Evolutionary conservation across 2,888 invertebrate genomes (phyloP), one percentile per base, ranked within the genome.

Genomic region (Cecidostiba fungosa): DNA sequence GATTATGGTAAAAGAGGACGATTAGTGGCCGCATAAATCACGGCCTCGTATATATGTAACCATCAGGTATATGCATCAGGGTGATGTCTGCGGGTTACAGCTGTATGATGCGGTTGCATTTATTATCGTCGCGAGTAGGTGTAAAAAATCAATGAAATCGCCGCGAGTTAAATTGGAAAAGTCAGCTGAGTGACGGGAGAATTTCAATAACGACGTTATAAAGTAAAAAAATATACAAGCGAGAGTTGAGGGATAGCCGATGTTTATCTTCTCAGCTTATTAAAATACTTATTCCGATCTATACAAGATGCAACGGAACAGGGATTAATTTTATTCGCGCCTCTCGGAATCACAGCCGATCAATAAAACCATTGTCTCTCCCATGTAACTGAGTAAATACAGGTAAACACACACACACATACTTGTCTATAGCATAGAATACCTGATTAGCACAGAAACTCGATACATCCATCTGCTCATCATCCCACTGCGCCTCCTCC

Each of bases 21-120:
- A 85, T 77, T 85, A 80, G 77, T 16, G 85, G 70, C 43, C 62
- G 59, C 77, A 50, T 50, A 81, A 77, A 77, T 73, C 77, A 72
- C n/a, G n/a, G 19, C 50, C 10, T 1, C 19, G 54, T n/a, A 19
- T 26, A 5, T 23, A 19, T 26, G 36, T 77, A 77, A 77, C 72
- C 77, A 59, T 39, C 26, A 36, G 59, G n/a, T 78, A 6, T n/a
- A 54, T n/a, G n/a, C 6, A 23, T 50, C 32, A n/a, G 26, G 74
- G 14, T 69, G 26, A 78, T 43, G 76, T 85, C 62, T 76, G 29
- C 69, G 23, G 19, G 36, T 29, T 12, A 23, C 12, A 29, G 59
- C 43, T 70, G 50, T 43, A 16, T 62, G 54, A 66, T 72, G 83
- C 43, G 70, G 77, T 83, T 72, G 36, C 43, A 26, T 70, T 83